Base-by-base conservation (phyloP, 2,888 invertebrate genomes). In the Cosmopolites sordidus region DNA sequence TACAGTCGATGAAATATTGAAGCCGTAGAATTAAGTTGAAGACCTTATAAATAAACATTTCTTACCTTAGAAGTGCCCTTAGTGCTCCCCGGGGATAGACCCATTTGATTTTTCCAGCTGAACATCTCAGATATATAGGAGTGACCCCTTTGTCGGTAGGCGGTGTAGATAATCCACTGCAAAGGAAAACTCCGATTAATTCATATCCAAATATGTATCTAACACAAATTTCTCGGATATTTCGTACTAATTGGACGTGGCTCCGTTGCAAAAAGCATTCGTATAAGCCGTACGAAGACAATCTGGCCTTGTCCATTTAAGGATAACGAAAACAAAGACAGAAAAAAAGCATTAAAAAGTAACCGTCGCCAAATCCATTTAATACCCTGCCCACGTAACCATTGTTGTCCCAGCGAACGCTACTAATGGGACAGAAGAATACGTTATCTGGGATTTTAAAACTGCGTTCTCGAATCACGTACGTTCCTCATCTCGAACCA, bases 81-180 rank as follows among this genome's bases (percentile, higher is more conserved):
- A 58, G 27, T 2, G 58, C 58, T 14, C 58, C 88, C 5, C 83
- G 79, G 0, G 89, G 88, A 70, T 88, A 88, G 63, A 81, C 73
- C 89, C 89, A 89, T n/a, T 80, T 78, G 9, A 89, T 80, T 15
- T 76, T 75, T 17, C 89, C 89, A 55, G 85, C 83, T 15, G 84
- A 78, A 66, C 89, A 89, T 18, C 87, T 79, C 44, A 89, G 79
- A 74, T 88, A 87, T 30, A 89, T 84, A 0, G 88, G 87, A 30
- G 85, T 84, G 43, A 89, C 86, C 2, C 84, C 86, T 48, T 84
- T 79, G 53, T 69, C 69, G 51, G 59, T 80, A 5, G 75, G 68
- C 67, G 76, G 71, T 4, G 68, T 64, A 59, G 82, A 68, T 3
- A 84, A 83, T 67, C 86, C 86, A 76, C 30, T 80, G 81, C 57